phyloP scores from a whole-genome alignment of 2,113 vertebrate genomes.

The Tenrec ecaudatus region DNA sequence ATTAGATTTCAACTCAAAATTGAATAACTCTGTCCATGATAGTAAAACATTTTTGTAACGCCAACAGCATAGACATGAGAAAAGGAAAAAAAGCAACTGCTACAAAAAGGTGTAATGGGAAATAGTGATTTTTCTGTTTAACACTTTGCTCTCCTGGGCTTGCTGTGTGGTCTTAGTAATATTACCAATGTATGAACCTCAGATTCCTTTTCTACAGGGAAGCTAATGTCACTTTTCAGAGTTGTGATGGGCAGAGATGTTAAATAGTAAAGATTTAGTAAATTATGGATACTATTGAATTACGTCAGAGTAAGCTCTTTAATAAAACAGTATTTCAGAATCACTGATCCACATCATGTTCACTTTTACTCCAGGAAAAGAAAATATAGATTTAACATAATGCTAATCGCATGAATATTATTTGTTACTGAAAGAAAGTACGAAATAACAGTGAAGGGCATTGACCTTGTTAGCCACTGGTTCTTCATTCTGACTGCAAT shows the following conservation, averaged over 20 bases:
- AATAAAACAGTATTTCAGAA: neutral
- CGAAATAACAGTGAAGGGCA: neutral
- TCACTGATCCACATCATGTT: conserved; percentile 17
- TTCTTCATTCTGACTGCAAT: neutral
- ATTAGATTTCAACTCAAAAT: conserved; percentile 7
- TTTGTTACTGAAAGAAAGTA: neutral
- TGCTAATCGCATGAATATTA: neutral
- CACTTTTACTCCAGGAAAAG: neutral
- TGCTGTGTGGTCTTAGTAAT: neutral
- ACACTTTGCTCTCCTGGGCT: neutral
- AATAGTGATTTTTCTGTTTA: neutral
- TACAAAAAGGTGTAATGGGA: conserved; percentile 19
- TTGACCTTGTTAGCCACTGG: neutral
- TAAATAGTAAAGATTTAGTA: neutral
- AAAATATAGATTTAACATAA: neutral
- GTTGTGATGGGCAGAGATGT: neutral
- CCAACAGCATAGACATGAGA: neutral
- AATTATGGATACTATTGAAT: conserved; percentile 22
- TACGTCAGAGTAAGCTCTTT: neutral
- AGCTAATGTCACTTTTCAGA: neutral
- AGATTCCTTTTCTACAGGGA: neutral
- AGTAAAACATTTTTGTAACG: conserved; percentile 33
- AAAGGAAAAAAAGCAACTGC: neutral
- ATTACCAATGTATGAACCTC: neutral
- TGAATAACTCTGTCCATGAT: neutral